phyloP scores from a whole-genome alignment of 2,888 invertebrate genomes.

The Aricia artaxerxes region DNA sequence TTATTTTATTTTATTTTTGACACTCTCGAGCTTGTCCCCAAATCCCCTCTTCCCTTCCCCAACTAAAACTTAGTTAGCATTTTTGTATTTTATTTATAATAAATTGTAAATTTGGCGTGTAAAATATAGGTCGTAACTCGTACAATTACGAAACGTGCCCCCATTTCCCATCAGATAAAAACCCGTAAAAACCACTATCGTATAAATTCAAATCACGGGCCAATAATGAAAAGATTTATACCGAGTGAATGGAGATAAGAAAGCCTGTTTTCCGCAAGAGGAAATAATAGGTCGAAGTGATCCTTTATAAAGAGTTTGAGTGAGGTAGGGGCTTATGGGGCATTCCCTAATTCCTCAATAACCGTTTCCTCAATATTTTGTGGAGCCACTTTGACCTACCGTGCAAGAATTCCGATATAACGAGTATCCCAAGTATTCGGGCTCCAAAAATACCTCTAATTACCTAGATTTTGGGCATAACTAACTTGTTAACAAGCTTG shows the following conservation, averaged over 20 bases:
- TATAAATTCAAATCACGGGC: constrained; percentile 8
- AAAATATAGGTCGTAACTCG: constrained; percentile 20
- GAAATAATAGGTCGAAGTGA: constrained; percentile 40
- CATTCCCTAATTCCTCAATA: constrained; percentile 48
- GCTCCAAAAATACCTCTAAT: constrained; percentile 20
- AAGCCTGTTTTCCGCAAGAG: constrained; percentile 25
- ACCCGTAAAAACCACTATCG: neutral
- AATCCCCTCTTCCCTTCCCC: no score
- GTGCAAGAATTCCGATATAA: constrained; percentile 25
- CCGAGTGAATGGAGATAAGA: constrained; percentile 20
- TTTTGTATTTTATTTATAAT: no score
- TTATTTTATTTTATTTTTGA: no score
- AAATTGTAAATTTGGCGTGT: no score
- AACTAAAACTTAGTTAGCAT: no score
- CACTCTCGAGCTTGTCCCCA: no score
- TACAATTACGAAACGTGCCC: neutral
- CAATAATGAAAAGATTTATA: constrained; percentile 3
- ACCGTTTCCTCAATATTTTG: constrained; percentile 60
- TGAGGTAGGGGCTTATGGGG: constrained; percentile 39
- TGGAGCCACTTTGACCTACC: constrained; percentile 39
- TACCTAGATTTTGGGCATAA: constrained; percentile 8
- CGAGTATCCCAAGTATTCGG: constrained; percentile 18
- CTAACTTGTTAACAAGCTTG: neutral
- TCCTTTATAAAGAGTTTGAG: constrained; percentile 52
- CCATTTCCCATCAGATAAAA: neutral